These are phyloP conservation scores for Artibeus lituratus DNA, from an alignment of 2,797 vertebrate species.

Conservation along the genomic window DNA sequence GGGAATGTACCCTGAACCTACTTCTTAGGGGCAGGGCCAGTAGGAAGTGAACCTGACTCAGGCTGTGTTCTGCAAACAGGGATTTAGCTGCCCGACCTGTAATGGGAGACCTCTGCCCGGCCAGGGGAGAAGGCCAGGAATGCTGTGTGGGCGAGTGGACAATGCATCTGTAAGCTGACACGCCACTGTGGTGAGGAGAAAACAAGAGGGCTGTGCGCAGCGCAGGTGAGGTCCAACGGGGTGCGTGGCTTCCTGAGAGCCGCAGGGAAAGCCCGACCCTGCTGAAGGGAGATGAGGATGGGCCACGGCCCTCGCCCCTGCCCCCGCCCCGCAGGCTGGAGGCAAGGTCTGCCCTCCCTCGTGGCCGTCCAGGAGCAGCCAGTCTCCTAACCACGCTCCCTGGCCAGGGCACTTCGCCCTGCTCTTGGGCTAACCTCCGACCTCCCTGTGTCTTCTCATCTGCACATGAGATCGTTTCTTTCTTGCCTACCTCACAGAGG, in stretches of 20 bases:
- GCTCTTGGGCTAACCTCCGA: background rate
- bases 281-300: background rate
- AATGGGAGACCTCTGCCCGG: conserved; percentile 54
- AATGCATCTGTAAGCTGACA: conserved; percentile 31
- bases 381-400: background rate
- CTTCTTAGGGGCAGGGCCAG: conserved; percentile 30
- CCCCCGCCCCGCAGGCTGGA: background rate
- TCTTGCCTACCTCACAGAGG: background rate
- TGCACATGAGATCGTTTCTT: background rate
- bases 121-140: conserved; percentile 39
- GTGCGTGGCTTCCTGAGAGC: background rate
- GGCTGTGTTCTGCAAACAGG: conserved; percentile 58
- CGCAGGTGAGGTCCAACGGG: background rate
- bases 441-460: background rate
- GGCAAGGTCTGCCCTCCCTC: background rate
- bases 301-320: background rate
- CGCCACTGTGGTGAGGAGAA: background rate
- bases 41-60: background rate
- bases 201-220: background rate
- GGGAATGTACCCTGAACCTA: background rate
- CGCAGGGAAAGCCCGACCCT: background rate
- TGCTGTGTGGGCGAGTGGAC: conserved; percentile 33
- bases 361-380: background rate
- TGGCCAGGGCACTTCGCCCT: background rate
- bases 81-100: conserved; percentile 56